These are phyloP conservation scores for Spilosoma lubricipeda DNA, from an alignment of 2,888 invertebrate species.

Conservation along the genomic window DNA sequence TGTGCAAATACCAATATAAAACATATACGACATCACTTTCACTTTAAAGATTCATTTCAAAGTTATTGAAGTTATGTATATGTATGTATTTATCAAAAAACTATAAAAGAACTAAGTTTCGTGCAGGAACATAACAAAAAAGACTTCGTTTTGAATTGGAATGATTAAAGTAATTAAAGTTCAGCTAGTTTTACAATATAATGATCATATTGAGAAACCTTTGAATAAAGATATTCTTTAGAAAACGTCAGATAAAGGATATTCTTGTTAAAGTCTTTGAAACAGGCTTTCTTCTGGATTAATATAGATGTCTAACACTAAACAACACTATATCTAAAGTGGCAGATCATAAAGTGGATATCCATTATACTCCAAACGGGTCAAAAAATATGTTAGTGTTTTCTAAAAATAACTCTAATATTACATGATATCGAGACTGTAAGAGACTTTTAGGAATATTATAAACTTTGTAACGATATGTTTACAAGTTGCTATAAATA, in stretches of 20 bases:
- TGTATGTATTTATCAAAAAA: background rate
- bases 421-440: conserved; percentile 9
- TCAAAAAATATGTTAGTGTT: background rate
- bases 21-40: background rate
- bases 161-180: too few species aligned
- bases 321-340: background rate
- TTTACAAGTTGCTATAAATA: conserved; percentile 14
- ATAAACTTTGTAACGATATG: conserved; percentile 17
- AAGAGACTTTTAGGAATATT: conserved; percentile 2
- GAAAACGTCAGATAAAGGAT: background rate
- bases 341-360: background rate
- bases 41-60: too few species aligned
- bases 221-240: background rate
- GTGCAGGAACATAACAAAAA: background rate
- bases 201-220: background rate
- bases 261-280: background rate
- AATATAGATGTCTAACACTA: background rate
- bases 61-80: background rate
- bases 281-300: background rate
- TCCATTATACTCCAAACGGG: background rate
- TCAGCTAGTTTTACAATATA: background rate
- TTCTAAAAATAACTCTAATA: conserved; percentile 4
- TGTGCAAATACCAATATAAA: background rate
- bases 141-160: background rate
- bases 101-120: background rate